These are phyloP conservation scores for Takifugu ocellatus DNA, from an alignment of 2,797 vertebrate genomes.

Conservation along the genomic window DNA sequence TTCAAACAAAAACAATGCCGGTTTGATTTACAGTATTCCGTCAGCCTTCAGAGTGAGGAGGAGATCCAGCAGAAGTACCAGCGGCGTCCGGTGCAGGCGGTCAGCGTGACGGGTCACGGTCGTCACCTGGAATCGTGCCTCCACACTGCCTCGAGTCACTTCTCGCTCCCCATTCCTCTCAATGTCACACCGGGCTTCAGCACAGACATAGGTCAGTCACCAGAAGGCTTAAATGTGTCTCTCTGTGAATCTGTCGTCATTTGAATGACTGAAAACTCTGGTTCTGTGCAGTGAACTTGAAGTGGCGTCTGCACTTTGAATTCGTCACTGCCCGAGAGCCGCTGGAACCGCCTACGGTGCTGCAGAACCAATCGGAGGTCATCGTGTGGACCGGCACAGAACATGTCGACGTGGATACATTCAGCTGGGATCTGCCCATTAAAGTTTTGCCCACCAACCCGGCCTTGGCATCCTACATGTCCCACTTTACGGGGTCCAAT, in stretches of 20 bases:
- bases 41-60: conserved; percentile 95
- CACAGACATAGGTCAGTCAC: conserved; percentile 84
- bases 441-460: conserved; percentile 96
- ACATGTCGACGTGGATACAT: conserved; percentile 93
- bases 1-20: neutral
- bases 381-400: conserved; percentile 87
- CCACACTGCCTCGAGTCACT: conserved; percentile 92
- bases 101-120: conserved; percentile 85
- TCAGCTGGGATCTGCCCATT: conserved; percentile 97
- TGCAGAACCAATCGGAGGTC: conserved; percentile 84
- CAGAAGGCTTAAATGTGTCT: neutral
- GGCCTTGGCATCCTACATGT: conserved; percentile 87
- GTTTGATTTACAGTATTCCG: conserved; percentile 81
- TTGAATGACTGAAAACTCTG: neutral
- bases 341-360: conserved; percentile 77
- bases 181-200: conserved; percentile 94
- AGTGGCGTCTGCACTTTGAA: conserved; percentile 96
- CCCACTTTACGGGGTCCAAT: conserved; percentile 88
- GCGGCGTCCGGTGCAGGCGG: conserved; percentile 78
- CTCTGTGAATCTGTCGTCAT: neutral
- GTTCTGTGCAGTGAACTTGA: conserved; percentile 80
- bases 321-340: conserved; percentile 90
- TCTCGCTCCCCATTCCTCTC: conserved; percentile 93
- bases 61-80: conserved; percentile 88
- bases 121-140: conserved; percentile 95